Base-by-base conservation (phyloP, 2,113 vertebrate genomes). In the Gymnarchus niloticus region DNA sequence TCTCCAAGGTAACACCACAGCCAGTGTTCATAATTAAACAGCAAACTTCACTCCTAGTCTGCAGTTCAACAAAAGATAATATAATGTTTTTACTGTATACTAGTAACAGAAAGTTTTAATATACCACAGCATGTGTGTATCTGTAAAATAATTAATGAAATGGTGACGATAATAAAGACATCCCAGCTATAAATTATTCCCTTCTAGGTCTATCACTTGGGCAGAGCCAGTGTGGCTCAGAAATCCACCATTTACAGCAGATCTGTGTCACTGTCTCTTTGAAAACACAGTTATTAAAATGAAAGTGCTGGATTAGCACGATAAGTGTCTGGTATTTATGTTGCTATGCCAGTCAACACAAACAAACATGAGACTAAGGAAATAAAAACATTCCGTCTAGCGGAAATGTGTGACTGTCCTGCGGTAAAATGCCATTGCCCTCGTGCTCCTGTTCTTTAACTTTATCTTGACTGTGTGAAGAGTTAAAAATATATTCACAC, bases 211-310 rank as follows among this genome's bases (percentile, higher is more conserved):
- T 73, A 21, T 7, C 85, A 80, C 82, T 81, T 83, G 85, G 89
- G 61, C 83, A 54, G 54, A 78, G 76, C 85, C 86, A 78, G 86
- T 88, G 88, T 85, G 69, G 82, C 87, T 88, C 87, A 86, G 88
- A 81, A 80, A 87, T n/a, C 41, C 59, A 88, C 81, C 86, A 86
- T 87, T 89, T 88, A 87, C 73, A 85, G 76, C 85, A 85, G 87
- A 83, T 89, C 83, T 85, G 87, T 83, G 61, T 81, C 49, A 46
- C 59, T 82, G 33, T 46, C 78, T 44, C 57, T 83, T 9, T 14
- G 49, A 19, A 56, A 54, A 83, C 28, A n/a, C n/a, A n/a, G n/a
- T 69, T 37, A 69, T 25, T 69, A 69, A 69, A 69, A 69, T 6
- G 41, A 69, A 69, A 69, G 65, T 69, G 65, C 65, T 41, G 1